Conservation (phyloP, 2,797 vertebrate species). For the Poecilia gillii region DNA sequence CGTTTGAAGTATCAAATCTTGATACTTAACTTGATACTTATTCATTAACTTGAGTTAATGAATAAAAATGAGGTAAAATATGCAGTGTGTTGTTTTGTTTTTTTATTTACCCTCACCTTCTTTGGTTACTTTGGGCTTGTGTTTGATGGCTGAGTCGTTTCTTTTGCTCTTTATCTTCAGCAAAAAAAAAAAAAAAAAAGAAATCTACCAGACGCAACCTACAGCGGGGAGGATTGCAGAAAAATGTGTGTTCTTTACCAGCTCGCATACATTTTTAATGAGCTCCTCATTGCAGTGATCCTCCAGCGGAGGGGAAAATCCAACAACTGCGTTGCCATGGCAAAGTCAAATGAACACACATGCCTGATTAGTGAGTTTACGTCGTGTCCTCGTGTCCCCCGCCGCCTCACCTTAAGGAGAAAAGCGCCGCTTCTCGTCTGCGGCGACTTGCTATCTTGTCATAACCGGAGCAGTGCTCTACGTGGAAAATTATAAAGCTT, state of each 20-base stretch:
- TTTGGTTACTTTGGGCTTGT: neutral
- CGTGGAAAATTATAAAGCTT: constrained; percentile 47
- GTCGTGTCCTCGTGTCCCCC: constrained; percentile 6
- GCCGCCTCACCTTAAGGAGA: constrained; percentile 28
- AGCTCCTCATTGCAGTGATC: constrained; percentile 1
- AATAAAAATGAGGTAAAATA: neutral
- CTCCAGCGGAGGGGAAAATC: neutral
- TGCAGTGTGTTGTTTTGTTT: neutral
- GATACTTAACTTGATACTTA: no score
- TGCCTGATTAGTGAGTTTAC: constrained; percentile 21
- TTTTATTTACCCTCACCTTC: neutral
- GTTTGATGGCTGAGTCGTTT: neutral
- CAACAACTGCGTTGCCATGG: neutral
- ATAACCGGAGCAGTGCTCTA: constrained; percentile 41
- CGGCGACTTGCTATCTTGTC: constrained; percentile 23
- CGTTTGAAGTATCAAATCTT: neutral
- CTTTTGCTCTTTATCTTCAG: neutral
- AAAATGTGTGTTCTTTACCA: neutral
- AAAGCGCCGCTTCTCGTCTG: constrained; percentile 30
- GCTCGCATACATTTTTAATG: neutral
- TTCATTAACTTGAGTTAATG: neutral
- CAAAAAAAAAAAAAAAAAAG: neutral
- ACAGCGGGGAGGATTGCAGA: neutral
- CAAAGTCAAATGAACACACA: constrained; percentile 4
- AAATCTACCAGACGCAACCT: neutral